A percentile compares a stretch with the other conserved stretches of the same genome.
These are phyloP conservation scores for Oreochromis spilurus DNA, from an alignment of 2,113 vertebrate genomes.

Conservation along the genomic window DNA sequence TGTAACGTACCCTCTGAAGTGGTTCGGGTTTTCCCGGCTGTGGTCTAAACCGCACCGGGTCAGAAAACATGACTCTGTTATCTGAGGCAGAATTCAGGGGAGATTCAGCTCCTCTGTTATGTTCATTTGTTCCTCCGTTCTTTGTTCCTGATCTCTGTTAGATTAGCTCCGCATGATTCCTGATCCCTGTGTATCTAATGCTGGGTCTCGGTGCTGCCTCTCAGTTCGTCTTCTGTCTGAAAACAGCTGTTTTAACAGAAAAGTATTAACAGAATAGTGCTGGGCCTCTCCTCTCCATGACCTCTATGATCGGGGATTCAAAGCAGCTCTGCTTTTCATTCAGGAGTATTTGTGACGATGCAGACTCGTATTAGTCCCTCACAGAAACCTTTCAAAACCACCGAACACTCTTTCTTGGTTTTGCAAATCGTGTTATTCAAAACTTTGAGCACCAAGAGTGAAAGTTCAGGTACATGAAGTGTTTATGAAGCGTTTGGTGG, in stretches of 20 bases:
- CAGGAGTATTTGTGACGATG: not conserved
- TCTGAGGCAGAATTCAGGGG: not conserved
- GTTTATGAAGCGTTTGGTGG: not conserved
- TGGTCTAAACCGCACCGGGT: not conserved
- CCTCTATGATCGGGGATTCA: not conserved
- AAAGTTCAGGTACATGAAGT: not conserved
- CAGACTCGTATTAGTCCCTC: not conserved
- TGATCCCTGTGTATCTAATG: not conserved
- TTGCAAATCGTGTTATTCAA: not conserved
- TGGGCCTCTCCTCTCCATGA: not conserved
- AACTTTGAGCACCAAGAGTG: not conserved
- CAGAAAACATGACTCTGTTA: rapidly evolving
- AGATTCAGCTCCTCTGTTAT: not conserved
- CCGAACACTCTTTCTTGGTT: not conserved
- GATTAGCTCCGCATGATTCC: not conserved
- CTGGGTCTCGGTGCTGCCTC: rapidly evolving
- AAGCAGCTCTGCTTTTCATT: not conserved
- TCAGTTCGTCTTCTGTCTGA: rapidly evolving
- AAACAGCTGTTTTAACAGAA: not conserved
- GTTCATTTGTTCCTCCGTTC: not conserved
- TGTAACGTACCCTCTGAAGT: not conserved
- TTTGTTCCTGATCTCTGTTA: not conserved
- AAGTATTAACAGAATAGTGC: not conserved
- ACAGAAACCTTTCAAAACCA: rapidly evolving
- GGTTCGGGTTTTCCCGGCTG: not conserved